phyloP scores from a whole-genome alignment of 2,113 vertebrate species.

The Gila orcuttii region DNA sequence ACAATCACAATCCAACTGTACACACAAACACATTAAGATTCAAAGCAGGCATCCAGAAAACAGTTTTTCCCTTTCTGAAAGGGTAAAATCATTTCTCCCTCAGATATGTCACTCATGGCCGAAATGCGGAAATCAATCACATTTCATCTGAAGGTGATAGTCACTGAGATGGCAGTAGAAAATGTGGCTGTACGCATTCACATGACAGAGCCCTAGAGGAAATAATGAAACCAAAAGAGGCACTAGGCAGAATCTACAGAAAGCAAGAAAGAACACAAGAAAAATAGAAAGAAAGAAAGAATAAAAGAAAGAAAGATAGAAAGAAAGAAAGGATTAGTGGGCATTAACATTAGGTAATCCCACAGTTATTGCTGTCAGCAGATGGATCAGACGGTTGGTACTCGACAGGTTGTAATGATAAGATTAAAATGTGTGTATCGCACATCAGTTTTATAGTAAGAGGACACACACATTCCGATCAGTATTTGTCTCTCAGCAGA shows the following conservation, averaged over 20 bases:
- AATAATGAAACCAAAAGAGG: neutral
- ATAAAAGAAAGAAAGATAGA: neutral
- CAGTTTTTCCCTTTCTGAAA: constrained; percentile 24
- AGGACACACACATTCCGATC: constrained; percentile 1
- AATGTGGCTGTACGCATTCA: neutral
- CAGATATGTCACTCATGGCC: constrained; percentile 18
- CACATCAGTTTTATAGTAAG: neutral
- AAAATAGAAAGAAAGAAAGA: no score
- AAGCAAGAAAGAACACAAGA: neutral
- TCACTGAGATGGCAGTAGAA: neutral
- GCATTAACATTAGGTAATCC: constrained; percentile 12
- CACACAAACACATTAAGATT: constrained; percentile 5
- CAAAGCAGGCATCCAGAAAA: constrained; percentile 23
- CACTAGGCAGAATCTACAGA: neutral
- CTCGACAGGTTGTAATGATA: neutral
- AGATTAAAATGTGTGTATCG: neutral
- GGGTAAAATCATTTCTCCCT: constrained; percentile 25
- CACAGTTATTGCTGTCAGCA: neutral
- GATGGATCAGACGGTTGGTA: neutral
- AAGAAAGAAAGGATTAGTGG: neutral
- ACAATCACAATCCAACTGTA: neutral
- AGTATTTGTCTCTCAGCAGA: neutral
- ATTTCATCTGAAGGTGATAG: constrained; percentile 9
- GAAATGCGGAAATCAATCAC: constrained; percentile 37
- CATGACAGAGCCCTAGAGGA: neutral